phyloP scores from a whole-genome alignment of 1,140 invertebrate species.

The Lineus longissimus region DNA sequence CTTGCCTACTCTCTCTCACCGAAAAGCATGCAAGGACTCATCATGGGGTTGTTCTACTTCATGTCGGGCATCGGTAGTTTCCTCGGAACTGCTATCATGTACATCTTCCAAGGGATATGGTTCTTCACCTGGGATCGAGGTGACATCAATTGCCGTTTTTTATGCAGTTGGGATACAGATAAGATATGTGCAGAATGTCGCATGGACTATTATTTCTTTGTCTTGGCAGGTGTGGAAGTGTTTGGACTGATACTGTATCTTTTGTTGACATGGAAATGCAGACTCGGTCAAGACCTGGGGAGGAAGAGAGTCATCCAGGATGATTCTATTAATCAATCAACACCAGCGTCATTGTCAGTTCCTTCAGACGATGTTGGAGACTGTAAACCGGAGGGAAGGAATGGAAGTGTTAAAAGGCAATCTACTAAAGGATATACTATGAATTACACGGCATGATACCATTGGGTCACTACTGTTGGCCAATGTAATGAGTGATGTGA shows the following conservation, averaged over 20 bases:
- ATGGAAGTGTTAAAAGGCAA: too few relatives aligned
- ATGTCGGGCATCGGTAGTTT: constrained; percentile 58
- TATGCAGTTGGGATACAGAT: constrained; percentile 2
- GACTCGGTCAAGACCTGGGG: too few relatives aligned
- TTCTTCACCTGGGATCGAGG: constrained; percentile 42
- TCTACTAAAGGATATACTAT: too few relatives aligned
- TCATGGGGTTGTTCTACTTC: constrained; percentile 59
- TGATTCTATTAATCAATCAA: too few relatives aligned
- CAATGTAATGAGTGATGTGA: too few relatives aligned
- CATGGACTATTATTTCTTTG: constrained; percentile 58
- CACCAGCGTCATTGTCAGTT: too few relatives aligned
- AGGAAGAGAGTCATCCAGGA: too few relatives aligned
- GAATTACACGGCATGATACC: too few relatives aligned
- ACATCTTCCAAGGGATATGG: constrained; percentile 41
- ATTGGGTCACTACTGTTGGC: too few relatives aligned
- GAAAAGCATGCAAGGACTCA: constrained; percentile 56
- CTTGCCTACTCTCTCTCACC: constrained; percentile 58
- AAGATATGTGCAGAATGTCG: constrained; percentile 38
- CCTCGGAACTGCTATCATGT: constrained; percentile 50
- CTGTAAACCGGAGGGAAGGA: too few relatives aligned
- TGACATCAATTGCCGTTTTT: constrained; percentile 52
- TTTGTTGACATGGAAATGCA: too few relatives aligned
- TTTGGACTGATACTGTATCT: constrained; percentile 38
- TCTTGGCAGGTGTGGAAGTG: constrained; percentile 53
- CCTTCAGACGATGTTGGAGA: too few relatives aligned